phyloP scores from a whole-genome alignment of 1,140 invertebrate species.

The Aporrectodea caliginosa region DNA sequence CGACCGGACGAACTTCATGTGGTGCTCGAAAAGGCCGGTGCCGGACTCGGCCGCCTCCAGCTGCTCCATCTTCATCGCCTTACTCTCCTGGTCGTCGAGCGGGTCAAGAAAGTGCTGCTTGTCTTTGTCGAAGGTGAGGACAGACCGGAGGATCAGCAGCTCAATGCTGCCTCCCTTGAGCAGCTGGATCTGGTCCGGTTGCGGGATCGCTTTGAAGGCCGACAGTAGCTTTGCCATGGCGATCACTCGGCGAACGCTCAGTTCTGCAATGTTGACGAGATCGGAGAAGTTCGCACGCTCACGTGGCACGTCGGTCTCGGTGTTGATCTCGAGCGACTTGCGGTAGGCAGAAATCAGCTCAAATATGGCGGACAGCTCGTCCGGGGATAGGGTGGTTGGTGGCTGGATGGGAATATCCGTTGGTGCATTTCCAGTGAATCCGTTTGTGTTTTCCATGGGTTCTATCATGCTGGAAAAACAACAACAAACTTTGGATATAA shows the following conservation, averaged over 20 bases:
- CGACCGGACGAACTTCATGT: constrained; percentile 58
- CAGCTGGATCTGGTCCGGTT: constrained; percentile 57
- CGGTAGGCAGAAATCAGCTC: background rate
- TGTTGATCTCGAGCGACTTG: constrained; percentile 5
- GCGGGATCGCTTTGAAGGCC: constrained; percentile 54
- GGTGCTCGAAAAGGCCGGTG: constrained; percentile 56
- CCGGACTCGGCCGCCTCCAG: constrained; percentile 38
- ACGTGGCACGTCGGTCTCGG: constrained; percentile 1
- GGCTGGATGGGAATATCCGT: background rate
- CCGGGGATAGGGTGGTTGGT: background rate
- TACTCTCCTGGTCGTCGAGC: constrained; percentile 46
- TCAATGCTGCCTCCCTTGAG: constrained; percentile 59
- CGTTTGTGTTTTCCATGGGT: background rate
- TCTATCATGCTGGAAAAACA: background rate
- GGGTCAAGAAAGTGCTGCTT: constrained; percentile 54
- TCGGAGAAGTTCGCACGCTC: constrained; percentile 44
- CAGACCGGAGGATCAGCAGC: constrained; percentile 59
- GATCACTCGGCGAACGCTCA: constrained; percentile 54
- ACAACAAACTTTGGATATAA: too few relatives aligned
- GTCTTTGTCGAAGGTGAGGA: constrained; percentile 54
- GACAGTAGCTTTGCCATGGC: constrained; percentile 56
- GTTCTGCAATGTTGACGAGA: constrained; percentile 55
- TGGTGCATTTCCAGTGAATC: background rate
- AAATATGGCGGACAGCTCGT: background rate
- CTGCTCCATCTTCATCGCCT: constrained; percentile 53